Base-by-base conservation (phyloP, 2,888 invertebrate genomes). In the Rosalia funebris region DNA sequence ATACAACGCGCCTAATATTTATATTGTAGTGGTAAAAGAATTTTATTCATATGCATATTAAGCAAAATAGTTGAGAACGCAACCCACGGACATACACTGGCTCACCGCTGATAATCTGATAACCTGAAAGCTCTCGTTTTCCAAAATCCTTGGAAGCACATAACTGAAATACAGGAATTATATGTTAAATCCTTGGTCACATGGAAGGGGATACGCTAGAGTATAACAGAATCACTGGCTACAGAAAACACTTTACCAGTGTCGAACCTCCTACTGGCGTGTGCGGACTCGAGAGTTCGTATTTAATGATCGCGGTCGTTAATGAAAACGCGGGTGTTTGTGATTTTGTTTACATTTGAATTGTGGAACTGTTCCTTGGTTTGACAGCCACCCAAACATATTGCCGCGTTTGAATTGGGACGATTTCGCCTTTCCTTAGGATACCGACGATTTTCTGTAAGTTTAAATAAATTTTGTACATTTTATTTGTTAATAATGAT, bases 231-330 rank as follows among this genome's bases (percentile, higher is more conserved):
- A 57, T 56, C 57, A 52, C 57, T 53, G 61, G 36, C 62, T 57
- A 41, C 62, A 47, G 46, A 56, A 59, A 46, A 45, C 46, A 56
- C 56, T 53, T 34, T 34, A 48, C 54, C 66, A 66, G 66, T 66
- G 58, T 59, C 61, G 61, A 58, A 59, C 41, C 53, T 57, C 58
- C 68, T 52, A 57, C 50, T 62, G 62, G 20, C 45, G 65, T 57
- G 63, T 54, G 58, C 54, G 56, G 59, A 47, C 7, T 16, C 46
- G 45, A 31, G 19, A n/a, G n/a, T n/a, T 45, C 19, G 11, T 20
- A 37, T 39, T 46, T 36, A 39, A 34, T 36, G 16, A 52, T 32
- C 47, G 57, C 41, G 57, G 42, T 41, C 44, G 61, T 48, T 47
- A 17, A 58, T 58, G 47, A 32, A 17, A 47, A 34, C 47, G 47